A percentile compares a stretch with the other conserved stretches of the same genome.
Evolutionary conservation across 1,140 invertebrate species (phyloP).

Genomic region (Pseudomyrmex sp.): DNA sequence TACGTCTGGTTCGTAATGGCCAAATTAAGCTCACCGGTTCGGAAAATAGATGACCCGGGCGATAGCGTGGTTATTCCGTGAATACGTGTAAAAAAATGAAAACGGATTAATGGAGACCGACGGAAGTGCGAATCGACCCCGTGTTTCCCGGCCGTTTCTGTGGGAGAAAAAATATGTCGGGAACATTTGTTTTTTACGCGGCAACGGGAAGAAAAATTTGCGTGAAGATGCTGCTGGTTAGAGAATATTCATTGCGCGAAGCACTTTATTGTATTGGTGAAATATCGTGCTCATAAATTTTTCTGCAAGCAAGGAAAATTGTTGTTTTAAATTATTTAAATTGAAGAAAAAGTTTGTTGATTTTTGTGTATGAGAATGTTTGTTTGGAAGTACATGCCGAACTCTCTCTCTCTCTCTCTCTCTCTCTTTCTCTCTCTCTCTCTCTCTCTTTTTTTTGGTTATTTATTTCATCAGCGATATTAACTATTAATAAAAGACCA

Average conservation of each 20-base stretch:
- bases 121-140: constrained; percentile 20
- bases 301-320: not conserved
- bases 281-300: not conserved
- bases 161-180: not conserved
- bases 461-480: constrained; percentile 6
- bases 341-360: constrained; percentile 3
- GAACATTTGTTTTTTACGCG: constrained; percentile 2
- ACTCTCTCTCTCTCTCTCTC: not conserved
- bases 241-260: not conserved
- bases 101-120: constrained; percentile 14
- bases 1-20: constrained; percentile 49
- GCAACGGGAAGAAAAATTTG: constrained; percentile 7
- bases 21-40: constrained; percentile 63
- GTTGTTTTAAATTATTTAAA: not conserved
- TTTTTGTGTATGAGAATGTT: too few species aligned
- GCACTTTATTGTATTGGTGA: not conserved
- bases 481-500: constrained; percentile 25
- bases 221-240: not conserved
- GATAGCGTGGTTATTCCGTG: constrained; percentile 22
- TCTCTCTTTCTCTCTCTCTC: too few species aligned
- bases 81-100: constrained; percentile 49
- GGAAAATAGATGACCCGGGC: constrained; percentile 39
- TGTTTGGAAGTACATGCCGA: too few species aligned
- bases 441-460: too few species aligned
- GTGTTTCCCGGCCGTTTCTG: not conserved